Evolutionary conservation across 2,888 invertebrate species (phyloP).

Genomic region (Idaea biselata): DNA sequence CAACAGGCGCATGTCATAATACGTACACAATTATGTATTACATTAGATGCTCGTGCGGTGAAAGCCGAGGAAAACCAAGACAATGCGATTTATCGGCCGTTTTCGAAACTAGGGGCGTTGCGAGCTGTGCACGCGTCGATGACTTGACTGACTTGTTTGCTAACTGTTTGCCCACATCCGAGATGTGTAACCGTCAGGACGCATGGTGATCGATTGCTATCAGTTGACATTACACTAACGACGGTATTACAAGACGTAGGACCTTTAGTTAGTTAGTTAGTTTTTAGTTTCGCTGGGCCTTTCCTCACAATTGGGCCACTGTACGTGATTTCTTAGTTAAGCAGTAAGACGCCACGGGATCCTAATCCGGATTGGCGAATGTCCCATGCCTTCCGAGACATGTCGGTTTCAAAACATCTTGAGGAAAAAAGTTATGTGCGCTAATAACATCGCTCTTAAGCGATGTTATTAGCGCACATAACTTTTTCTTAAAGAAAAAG

Average conservation of each 20-base stretch:
- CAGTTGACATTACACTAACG: background rate
- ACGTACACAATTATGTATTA: slow-evolving; percentile 46
- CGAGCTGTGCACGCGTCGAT: slow-evolving; percentile 21
- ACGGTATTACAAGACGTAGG: background rate
- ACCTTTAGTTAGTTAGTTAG: too few relatives aligned
- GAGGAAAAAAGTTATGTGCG: too few relatives aligned
- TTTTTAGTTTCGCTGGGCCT: too few relatives aligned
- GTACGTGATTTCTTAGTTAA: too few relatives aligned
- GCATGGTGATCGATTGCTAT: slow-evolving; percentile 12
- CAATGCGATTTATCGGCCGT: slow-evolving; percentile 47
- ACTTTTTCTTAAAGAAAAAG: too few relatives aligned
- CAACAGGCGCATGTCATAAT: slow-evolving; percentile 45
- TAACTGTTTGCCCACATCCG: slow-evolving; percentile 14
- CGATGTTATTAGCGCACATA: too few relatives aligned
- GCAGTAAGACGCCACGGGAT: too few relatives aligned
- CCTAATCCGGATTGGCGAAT: too few relatives aligned
- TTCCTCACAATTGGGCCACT: too few relatives aligned
- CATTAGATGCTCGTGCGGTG: slow-evolving; percentile 44
- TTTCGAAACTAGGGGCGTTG: slow-evolving; percentile 45
- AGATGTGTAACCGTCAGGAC: slow-evolving; percentile 6
- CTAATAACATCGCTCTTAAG: too few relatives aligned
- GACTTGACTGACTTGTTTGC: slow-evolving; percentile 21
- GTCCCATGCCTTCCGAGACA: too few relatives aligned
- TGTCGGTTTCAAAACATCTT: too few relatives aligned
- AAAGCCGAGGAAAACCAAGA: slow-evolving; percentile 53